Conservation (phyloP, 1,140 invertebrate genomes). For the Ditylenchus dipsaci region DNA sequence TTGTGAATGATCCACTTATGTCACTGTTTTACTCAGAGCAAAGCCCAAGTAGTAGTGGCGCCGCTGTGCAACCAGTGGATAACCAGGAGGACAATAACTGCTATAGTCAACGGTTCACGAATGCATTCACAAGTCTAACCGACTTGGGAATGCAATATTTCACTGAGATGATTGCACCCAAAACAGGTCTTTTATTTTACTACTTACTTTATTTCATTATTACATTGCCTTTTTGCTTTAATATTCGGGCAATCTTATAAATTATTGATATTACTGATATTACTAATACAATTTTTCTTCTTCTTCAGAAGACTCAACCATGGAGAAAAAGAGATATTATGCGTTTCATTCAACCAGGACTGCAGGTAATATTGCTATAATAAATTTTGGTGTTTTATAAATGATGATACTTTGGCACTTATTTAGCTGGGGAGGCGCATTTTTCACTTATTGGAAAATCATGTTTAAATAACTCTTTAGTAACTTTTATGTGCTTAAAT, state of each 20-base stretch:
- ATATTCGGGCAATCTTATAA: background rate
- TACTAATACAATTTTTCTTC: background rate
- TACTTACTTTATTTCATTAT: background rate
- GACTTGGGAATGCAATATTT: background rate
- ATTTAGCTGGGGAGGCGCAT: too few relatives aligned
- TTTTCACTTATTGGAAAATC: too few relatives aligned
- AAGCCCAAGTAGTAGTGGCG: too few relatives aligned
- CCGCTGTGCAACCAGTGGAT: too few relatives aligned
- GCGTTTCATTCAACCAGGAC: slow-evolving; percentile 42
- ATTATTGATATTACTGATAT: background rate
- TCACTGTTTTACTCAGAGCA: too few relatives aligned
- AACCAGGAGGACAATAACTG: too few relatives aligned
- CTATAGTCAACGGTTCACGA: background rate
- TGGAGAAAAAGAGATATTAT: slow-evolving; percentile 26
- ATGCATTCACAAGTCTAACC: background rate
- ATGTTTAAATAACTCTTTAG: too few relatives aligned
- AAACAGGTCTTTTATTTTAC: background rate
- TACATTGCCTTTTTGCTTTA: background rate
- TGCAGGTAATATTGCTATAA: slow-evolving; percentile 20
- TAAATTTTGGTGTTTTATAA: background rate
- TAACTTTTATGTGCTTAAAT: background rate
- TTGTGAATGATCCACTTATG: too few relatives aligned
- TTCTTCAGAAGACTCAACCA: background rate
- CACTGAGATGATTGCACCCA: slow-evolving; percentile 1
- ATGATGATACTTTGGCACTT: background rate